Evolutionary conservation across 2,113 vertebrate species (phyloP).

Genomic region (Alligator mississippiensis): DNA sequence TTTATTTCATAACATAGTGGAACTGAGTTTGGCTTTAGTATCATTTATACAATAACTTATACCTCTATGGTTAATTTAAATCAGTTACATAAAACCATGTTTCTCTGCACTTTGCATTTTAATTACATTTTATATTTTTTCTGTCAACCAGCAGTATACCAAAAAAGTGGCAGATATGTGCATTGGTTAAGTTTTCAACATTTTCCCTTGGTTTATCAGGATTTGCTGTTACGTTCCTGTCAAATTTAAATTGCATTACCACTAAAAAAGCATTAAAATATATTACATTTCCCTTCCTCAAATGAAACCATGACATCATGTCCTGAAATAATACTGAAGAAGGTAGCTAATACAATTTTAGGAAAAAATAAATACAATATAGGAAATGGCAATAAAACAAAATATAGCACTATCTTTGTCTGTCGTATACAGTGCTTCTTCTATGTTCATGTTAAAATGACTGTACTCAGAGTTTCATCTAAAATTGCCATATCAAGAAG

Average conservation of each 20-base stretch:
- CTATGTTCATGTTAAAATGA: too few relatives aligned
- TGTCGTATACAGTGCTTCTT: background rate
- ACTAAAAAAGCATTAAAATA: background rate
- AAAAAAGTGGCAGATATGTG: background rate
- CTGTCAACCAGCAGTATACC: too few relatives aligned
- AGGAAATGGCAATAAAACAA: background rate
- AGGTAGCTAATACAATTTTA: background rate
- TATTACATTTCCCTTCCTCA: background rate
- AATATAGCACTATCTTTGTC: background rate
- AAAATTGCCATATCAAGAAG: background rate
- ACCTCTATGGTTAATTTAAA: background rate
- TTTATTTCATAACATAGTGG: background rate
- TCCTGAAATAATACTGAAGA: background rate
- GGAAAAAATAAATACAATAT: background rate
- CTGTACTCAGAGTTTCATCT: accelerated
- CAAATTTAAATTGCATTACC: background rate
- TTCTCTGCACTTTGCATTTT: background rate
- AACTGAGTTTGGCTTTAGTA: background rate
- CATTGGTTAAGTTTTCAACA: background rate
- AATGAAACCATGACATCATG: background rate
- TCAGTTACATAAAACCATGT: background rate
- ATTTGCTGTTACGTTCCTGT: background rate
- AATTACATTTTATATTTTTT: background rate
- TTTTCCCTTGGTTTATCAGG: background rate
- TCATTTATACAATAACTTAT: background rate